A percentile compares a stretch with the other conserved stretches of the same genome.
Conservation (phyloP, 2,797 vertebrate genomes). For the Enteromius unitaeniatus region DNA sequence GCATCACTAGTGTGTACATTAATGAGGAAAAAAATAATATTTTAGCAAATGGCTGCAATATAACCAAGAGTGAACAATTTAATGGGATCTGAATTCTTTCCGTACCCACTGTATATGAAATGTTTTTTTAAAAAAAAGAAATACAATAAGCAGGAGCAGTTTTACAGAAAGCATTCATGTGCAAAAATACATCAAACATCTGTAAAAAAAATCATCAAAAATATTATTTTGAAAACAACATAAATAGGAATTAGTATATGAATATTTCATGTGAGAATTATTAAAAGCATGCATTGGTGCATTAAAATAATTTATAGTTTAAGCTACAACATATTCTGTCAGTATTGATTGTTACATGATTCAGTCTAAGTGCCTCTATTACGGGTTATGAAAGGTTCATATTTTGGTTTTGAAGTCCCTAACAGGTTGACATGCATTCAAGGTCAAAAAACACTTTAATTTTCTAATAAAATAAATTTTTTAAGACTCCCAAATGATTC, state of each 20-base stretch:
- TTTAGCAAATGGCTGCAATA: no score
- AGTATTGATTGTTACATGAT: not conserved
- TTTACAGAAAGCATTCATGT: not conserved
- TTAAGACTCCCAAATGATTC: no score
- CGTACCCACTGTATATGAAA: no score
- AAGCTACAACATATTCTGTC: not conserved
- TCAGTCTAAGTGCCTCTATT: not conserved
- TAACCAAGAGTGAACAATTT: no score
- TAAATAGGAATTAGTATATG: not conserved
- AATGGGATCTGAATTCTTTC: no score
- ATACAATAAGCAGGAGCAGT: not conserved
- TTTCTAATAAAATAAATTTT: no score
- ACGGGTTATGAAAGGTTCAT: no score
- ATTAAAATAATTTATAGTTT: not conserved
- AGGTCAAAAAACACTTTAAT: no score
- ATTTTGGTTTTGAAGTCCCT: no score
- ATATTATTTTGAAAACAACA: not conserved
- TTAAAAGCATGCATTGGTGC: conserved; percentile 6
- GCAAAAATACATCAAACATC: conserved; percentile 4
- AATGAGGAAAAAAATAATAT: no score
- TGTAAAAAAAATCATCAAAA: not conserved
- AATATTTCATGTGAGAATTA: not conserved
- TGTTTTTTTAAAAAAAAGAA: not conserved
- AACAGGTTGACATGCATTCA: no score
- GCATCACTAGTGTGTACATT: no score